Conservation (phyloP, 1,140 invertebrate genomes). For the Meloidogyne floridensis region DNA sequence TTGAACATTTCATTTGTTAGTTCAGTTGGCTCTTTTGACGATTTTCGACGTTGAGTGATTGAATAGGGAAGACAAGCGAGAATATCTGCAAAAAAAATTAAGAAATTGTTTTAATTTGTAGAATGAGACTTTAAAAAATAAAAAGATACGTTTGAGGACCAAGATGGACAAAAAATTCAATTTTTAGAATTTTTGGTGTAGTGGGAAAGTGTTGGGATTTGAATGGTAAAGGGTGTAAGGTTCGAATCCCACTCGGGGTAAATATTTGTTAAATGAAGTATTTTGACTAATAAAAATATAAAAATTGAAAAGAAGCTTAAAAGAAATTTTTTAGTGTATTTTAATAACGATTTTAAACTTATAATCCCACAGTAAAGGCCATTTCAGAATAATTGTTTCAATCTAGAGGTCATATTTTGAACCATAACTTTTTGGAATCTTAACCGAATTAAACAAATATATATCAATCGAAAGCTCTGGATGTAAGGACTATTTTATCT, state of each 20-base stretch:
- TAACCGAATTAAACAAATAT: no score
- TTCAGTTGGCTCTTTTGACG: neutral
- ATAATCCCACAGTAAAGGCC: no score
- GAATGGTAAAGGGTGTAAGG: neutral
- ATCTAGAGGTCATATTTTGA: no score
- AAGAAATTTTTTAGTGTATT: no score
- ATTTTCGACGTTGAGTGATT: neutral
- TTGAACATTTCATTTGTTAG: neutral
- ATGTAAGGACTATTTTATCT: no score
- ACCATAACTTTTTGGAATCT: no score
- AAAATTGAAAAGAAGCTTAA: neutral
- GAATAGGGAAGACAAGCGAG: constrained; percentile 3
- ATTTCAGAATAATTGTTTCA: no score
- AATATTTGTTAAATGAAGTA: neutral
- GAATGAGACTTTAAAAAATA: no score
- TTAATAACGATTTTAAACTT: no score
- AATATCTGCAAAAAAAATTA: neutral
- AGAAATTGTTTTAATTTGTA: no score
- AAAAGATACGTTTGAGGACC: no score
- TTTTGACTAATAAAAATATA: neutral
- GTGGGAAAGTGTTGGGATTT: neutral
- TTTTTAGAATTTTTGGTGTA: neutral
- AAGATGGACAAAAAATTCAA: neutral
- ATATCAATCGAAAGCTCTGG: no score
- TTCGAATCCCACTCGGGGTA: neutral